A percentile compares a stretch with the other conserved stretches of the same genome.
Conservation (phyloP, 23 tunicate species). For the Halocynthia aurantium region DNA sequence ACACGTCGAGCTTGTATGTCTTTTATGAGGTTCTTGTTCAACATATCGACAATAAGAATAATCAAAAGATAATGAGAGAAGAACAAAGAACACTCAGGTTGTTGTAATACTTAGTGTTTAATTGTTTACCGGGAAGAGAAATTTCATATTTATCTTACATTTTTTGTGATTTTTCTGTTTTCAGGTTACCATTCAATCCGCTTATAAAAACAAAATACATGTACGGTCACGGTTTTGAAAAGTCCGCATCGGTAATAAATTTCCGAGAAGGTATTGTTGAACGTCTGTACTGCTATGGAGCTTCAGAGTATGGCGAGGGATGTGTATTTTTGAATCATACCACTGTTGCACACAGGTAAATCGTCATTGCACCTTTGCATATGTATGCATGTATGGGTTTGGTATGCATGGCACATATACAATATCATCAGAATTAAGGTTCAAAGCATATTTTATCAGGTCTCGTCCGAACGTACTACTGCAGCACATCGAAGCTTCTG, state of each 20-base stretch:
- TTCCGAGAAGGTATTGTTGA: constrained; percentile 87
- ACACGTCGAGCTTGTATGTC: constrained; percentile 34
- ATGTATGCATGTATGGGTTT: too few species aligned
- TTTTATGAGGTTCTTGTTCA: constrained; percentile 22
- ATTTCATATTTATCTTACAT: neutral
- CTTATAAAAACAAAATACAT: constrained; percentile 39
- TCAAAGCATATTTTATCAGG: constrained; percentile 8
- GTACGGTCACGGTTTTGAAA: neutral
- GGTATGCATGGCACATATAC: too few species aligned
- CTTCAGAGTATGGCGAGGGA: constrained; percentile 12
- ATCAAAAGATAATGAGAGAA: constrained; percentile 5
- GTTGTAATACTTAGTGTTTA: neutral
- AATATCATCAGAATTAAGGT: too few species aligned
- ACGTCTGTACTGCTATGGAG: constrained; percentile 38
- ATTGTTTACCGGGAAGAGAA: neutral
- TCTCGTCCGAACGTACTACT: constrained; percentile 76
- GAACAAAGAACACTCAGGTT: constrained; percentile 5
- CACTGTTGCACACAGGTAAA: constrained; percentile 77
- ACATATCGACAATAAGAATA: constrained; percentile 6
- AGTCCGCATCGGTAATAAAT: constrained; percentile 43
- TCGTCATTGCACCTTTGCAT: neutral
- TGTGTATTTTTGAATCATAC: constrained; percentile 59
- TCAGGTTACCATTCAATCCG: constrained; percentile 53
- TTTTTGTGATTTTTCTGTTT: constrained; percentile 5
- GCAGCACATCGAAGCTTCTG: constrained; percentile 44